phyloP scores from a whole-genome alignment of 2,113 vertebrate species.

The Ascaphus truei region DNA sequence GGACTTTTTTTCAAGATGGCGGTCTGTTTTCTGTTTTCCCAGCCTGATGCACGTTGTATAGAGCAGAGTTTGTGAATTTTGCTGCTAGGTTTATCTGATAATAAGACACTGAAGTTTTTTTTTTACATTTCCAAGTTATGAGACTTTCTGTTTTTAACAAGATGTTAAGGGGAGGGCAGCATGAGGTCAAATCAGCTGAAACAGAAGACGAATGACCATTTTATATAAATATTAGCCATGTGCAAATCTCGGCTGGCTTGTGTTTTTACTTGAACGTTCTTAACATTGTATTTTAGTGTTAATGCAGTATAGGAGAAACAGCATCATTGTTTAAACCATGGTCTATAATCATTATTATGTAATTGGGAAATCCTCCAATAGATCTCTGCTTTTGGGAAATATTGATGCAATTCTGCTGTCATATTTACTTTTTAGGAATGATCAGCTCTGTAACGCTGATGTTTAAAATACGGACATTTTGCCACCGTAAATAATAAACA shows the following conservation, averaged over 20 bases:
- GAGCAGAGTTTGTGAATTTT: too few relatives aligned
- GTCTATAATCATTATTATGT: too few relatives aligned
- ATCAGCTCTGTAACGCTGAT: too few relatives aligned
- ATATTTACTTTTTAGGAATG: too few relatives aligned
- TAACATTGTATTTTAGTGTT: background rate
- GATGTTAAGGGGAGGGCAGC: background rate
- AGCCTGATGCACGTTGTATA: background rate
- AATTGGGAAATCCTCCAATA: too few relatives aligned
- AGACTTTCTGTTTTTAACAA: too few relatives aligned
- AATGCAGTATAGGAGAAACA: background rate
- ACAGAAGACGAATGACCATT: too few relatives aligned
- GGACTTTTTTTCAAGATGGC: background rate
- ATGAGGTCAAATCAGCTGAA: background rate
- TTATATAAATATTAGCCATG: too few relatives aligned
- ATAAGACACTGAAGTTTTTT: background rate
- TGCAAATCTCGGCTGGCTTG: too few relatives aligned
- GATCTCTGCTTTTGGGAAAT: too few relatives aligned
- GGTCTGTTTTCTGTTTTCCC: background rate
- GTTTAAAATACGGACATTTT: too few relatives aligned
- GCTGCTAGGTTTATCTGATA: background rate
- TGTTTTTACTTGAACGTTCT: too few relatives aligned
- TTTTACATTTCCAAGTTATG: background rate
- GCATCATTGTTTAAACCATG: background rate
- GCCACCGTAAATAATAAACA: background rate
- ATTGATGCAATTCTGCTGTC: background rate